Evolutionary conservation across 2,113 vertebrate species (phyloP).

Genomic region (Osmerus eperlanus): DNA sequence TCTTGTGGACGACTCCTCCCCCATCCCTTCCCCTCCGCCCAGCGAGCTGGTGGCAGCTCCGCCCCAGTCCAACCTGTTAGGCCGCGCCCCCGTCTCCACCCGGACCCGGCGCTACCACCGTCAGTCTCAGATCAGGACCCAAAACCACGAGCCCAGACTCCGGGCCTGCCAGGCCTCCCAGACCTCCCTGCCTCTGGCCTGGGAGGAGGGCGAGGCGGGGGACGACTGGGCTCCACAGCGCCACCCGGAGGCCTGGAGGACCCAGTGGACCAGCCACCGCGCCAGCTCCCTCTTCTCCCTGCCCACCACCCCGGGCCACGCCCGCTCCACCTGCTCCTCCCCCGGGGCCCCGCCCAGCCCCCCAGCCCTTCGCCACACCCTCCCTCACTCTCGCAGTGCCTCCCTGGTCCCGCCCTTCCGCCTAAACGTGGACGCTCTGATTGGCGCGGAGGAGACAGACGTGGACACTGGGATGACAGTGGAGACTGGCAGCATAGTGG

Average conservation of each 20-base stretch:
- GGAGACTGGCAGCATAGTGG: constrained; percentile 64
- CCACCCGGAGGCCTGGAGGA: constrained; percentile 44
- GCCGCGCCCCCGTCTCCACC: constrained; percentile 32
- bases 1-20: constrained; percentile 20
- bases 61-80: constrained; percentile 47
- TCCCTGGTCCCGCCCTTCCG: constrained; percentile 66
- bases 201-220: constrained; percentile 47
- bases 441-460: constrained; percentile 87
- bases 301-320: constrained; percentile 70
- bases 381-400: constrained; percentile 42
- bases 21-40: not conserved
- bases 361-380: constrained; percentile 46
- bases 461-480: constrained; percentile 87
- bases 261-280: constrained; percentile 77
- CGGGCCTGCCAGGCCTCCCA: constrained; percentile 28
- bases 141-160: constrained; percentile 33
- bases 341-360: constrained; percentile 64
- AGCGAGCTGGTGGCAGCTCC: constrained; percentile 44
- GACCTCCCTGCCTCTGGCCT: constrained; percentile 53
- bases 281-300: constrained; percentile 85
- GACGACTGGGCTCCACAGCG: constrained; percentile 40
- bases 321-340: constrained; percentile 60
- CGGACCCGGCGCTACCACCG: constrained; percentile 37
- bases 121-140: constrained; percentile 9
- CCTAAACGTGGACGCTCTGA: constrained; percentile 79